These are phyloP conservation scores for Mungos mungo DNA, from an alignment of 2,113 vertebrate species.

Conservation along the genomic window DNA sequence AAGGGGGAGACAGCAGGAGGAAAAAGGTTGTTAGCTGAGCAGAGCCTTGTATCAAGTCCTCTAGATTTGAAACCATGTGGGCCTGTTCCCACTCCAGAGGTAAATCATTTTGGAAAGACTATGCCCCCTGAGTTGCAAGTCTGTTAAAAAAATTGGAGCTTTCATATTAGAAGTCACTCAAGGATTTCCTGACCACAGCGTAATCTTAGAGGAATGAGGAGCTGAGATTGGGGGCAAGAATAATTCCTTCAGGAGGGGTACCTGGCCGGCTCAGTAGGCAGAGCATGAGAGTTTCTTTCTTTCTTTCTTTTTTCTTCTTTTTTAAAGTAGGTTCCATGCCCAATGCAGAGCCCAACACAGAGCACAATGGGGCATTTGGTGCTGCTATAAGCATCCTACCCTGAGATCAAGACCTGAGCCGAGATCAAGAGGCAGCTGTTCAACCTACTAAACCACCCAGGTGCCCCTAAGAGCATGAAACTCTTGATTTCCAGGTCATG, in stretches of 20 bases:
- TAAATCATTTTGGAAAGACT: not conserved
- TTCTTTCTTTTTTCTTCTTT: too few species aligned
- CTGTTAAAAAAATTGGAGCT: not conserved
- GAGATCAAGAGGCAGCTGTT: too few species aligned
- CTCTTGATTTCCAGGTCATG: too few species aligned
- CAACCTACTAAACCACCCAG: too few species aligned
- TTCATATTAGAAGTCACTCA: not conserved
- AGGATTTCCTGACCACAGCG: not conserved
- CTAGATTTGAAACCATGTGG: not conserved
- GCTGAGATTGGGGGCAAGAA: not conserved
- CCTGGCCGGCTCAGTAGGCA: not conserved
- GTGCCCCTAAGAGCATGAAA: too few species aligned
- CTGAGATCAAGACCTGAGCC: too few species aligned
- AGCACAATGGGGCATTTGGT: too few species aligned
- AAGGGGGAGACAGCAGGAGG: not conserved
- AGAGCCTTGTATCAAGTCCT: not conserved
- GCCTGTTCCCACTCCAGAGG: not conserved
- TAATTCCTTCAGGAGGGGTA: not conserved
- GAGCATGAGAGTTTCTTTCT: too few species aligned
- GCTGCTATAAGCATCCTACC: too few species aligned
- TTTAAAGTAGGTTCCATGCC: too few species aligned
- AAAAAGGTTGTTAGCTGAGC: not conserved
- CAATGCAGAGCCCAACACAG: too few species aligned
- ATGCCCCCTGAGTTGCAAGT: not conserved
- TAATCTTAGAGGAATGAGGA: not conserved